Conservation (phyloP, 2,888 invertebrate genomes). For the Pheosia tremula region DNA sequence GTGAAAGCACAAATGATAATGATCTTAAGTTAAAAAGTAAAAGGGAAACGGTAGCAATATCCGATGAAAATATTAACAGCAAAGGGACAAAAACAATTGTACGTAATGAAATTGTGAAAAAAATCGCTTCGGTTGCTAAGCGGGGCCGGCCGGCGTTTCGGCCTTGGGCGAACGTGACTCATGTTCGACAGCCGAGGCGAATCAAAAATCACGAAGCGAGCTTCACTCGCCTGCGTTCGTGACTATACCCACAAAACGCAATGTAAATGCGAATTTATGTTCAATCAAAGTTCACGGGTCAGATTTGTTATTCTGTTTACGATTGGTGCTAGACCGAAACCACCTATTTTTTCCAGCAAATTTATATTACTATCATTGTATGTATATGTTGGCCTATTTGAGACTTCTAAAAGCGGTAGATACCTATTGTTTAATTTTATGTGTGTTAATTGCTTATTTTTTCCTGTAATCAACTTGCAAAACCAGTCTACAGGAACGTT, state of each 20-base stretch:
- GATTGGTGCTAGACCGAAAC: conserved; percentile 24
- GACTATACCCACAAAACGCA: conserved; percentile 39
- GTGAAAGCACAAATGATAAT: background rate
- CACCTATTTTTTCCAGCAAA: conserved; percentile 13
- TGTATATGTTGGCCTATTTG: background rate
- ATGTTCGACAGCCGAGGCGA: conserved; percentile 50
- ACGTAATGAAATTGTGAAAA: conserved; percentile 61
- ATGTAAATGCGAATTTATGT: conserved; percentile 42
- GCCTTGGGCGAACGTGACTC: conserved; percentile 72
- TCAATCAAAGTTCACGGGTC: conserved; percentile 50
- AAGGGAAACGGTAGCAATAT: background rate
- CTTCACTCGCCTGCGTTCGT: conserved; percentile 39
- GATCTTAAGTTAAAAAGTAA: background rate
- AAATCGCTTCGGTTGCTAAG: conserved; percentile 59
- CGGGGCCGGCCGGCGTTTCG: conserved; percentile 72
- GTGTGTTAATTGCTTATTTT: background rate
- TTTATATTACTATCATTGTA: conserved; percentile 12
- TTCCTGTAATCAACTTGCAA: too few relatives aligned
- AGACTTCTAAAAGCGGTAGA: background rate
- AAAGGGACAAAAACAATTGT: conserved; percentile 59
- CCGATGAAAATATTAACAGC: conserved; percentile 44
- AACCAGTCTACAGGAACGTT: background rate
- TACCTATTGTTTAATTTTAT: background rate
- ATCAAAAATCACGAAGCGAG: conserved; percentile 49
- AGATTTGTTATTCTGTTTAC: conserved; percentile 31